phyloP scores from a whole-genome alignment of 2,113 vertebrate genomes.

The Alligator sinensis region DNA sequence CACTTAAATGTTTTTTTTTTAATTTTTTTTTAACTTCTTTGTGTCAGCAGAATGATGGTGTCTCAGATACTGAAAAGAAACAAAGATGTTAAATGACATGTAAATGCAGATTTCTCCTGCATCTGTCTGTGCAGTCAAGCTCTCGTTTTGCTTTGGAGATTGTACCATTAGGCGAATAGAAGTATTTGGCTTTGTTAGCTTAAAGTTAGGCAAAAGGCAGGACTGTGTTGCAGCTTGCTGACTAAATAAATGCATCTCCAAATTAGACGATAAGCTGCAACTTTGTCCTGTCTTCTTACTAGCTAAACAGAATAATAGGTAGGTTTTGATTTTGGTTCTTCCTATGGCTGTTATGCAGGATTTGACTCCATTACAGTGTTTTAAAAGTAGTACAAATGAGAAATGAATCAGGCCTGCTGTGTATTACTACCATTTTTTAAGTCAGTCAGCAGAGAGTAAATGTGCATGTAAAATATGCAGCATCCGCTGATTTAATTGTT shows the following conservation, averaged over 20 bases:
- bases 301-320: no score
- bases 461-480: fast-evolving
- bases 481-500: neutral
- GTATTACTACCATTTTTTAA: neutral
- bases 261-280: no score
- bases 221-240: no score
- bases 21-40: neutral
- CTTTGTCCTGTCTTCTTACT: no score
- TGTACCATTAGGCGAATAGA: no score
- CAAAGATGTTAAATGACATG: fast-evolving
- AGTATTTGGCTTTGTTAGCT: no score
- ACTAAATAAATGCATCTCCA: no score
- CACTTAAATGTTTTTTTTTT: neutral
- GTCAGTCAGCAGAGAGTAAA: neutral
- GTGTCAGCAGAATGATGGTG: neutral
- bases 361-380: neutral
- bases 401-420: neutral
- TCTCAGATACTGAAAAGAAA: neutral
- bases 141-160: no score
- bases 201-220: no score
- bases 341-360: neutral
- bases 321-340: neutral
- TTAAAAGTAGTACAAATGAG: fast-evolving
- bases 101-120: fast-evolving
- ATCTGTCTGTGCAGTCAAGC: neutral